Percentiles rank a stretch among this genome's conserved stretches.
These are phyloP conservation scores for Ctenodactylus gundi DNA, from an alignment of 2,113 vertebrate genomes.

Conservation along the genomic window DNA sequence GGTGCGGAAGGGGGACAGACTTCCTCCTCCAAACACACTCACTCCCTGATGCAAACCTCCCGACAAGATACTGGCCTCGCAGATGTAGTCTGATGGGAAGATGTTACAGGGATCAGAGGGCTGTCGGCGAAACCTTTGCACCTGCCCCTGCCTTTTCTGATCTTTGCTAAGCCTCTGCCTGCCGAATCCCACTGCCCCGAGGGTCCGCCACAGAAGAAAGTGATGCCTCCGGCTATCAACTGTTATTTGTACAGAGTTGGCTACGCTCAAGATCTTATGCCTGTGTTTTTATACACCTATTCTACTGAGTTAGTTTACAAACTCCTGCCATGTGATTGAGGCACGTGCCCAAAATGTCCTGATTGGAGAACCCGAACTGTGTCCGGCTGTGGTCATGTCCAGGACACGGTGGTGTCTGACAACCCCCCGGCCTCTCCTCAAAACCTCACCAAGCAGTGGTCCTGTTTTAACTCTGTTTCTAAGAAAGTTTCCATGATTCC, in stretches of 20 bases:
- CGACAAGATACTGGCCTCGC: not conserved
- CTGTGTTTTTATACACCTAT: not conserved
- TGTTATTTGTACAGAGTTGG: not conserved
- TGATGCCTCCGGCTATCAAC: not conserved
- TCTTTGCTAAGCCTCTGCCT: not conserved
- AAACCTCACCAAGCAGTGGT: not conserved
- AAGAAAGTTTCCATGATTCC: not conserved
- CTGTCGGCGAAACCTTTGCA: too few species aligned
- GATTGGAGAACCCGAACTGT: not conserved
- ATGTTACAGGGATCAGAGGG: not conserved
- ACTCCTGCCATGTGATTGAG: not conserved
- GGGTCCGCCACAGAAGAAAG: not conserved
- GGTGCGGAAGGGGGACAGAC: not conserved
- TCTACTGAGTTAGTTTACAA: not conserved
- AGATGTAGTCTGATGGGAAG: not conserved
- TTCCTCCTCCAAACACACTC: not conserved
- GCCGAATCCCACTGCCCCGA: not conserved
- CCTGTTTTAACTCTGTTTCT: not conserved
- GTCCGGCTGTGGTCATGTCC: not conserved
- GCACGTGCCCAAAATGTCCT: not conserved
- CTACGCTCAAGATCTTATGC: not conserved
- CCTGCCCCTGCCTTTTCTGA: not conserved
- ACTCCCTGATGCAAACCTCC: not conserved
- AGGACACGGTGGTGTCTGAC: rapidly evolving
- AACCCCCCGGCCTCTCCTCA: not conserved